phyloP scores from a whole-genome alignment of 2,113 vertebrate species.

The Cettia cetti region DNA sequence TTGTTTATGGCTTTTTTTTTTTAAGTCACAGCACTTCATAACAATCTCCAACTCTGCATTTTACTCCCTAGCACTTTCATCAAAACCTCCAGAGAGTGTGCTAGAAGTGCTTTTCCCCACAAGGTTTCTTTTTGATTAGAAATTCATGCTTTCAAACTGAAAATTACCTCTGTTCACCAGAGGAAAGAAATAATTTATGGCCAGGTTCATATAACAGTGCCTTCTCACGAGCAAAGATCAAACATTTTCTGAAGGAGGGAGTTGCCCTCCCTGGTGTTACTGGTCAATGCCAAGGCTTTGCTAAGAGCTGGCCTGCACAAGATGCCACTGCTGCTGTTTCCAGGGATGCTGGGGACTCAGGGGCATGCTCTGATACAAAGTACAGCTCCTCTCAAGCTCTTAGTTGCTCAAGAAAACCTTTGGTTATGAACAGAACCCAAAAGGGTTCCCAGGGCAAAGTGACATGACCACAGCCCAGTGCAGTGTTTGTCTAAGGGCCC shows the following conservation, averaged over 20 bases:
- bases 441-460: not conserved
- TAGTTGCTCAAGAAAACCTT: not conserved
- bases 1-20: not conserved
- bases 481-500: not conserved
- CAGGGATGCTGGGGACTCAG: not conserved
- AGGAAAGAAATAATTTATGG: not conserved
- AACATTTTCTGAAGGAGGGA: not conserved
- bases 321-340: not conserved
- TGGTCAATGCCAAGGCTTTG: not conserved
- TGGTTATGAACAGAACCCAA: not conserved
- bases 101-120: not conserved
- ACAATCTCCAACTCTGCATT: not conserved
- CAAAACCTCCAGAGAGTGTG: not conserved
- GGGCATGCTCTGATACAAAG: not conserved
- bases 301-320: not conserved
- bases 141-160: not conserved
- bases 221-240: not conserved
- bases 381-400: not conserved
- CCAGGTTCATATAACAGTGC: not conserved
- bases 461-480: rapidly evolving
- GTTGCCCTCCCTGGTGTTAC: not conserved
- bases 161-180: not conserved
- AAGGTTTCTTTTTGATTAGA: not conserved
- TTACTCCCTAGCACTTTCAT: not conserved
- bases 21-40: not conserved